Percentiles rank a stretch among this genome's conserved stretches.
phyloP scores from a whole-genome alignment of 2,888 invertebrate species.

The Conomelus anceps region DNA sequence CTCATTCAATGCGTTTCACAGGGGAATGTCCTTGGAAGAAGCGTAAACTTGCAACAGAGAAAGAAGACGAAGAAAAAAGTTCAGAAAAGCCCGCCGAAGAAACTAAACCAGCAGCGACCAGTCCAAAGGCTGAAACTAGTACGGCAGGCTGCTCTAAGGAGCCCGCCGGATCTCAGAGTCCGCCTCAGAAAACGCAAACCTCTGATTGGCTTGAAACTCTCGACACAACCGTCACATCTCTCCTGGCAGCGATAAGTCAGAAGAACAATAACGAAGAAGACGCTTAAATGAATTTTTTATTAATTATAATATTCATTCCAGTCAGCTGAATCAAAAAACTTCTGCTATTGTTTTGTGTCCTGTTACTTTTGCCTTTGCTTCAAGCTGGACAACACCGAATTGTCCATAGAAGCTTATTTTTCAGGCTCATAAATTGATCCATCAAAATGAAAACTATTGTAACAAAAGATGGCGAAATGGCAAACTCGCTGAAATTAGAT shows the following conservation, averaged over 20 bases:
- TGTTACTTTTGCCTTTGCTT: too few species aligned
- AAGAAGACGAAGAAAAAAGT: constrained; percentile 9
- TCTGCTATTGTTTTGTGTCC: too few species aligned
- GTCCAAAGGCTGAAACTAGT: neutral
- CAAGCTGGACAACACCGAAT: too few species aligned
- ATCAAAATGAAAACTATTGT: too few species aligned
- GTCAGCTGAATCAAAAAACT: too few species aligned
- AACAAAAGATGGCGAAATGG: too few species aligned
- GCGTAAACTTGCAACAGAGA: constrained; percentile 1
- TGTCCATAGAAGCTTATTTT: too few species aligned
- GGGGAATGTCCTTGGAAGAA: constrained; percentile 20
- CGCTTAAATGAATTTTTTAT: neutral
- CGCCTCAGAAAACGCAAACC: neutral
- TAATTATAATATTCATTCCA: too few species aligned
- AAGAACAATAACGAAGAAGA: constrained; percentile 20
- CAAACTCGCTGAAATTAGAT: too few species aligned
- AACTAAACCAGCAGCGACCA: neutral
- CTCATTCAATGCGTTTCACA: neutral
- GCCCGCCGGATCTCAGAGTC: neutral
- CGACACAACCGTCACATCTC: constrained; percentile 15
- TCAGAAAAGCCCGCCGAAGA: neutral
- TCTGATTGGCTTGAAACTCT: constrained; percentile 21
- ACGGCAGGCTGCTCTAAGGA: constrained; percentile 15
- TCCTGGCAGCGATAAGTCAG: constrained; percentile 19
- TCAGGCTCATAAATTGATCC: too few species aligned